These are phyloP conservation scores for Himalopsyche anomala DNA, from an alignment of 2,888 invertebrate species.

Conservation along the genomic window DNA sequence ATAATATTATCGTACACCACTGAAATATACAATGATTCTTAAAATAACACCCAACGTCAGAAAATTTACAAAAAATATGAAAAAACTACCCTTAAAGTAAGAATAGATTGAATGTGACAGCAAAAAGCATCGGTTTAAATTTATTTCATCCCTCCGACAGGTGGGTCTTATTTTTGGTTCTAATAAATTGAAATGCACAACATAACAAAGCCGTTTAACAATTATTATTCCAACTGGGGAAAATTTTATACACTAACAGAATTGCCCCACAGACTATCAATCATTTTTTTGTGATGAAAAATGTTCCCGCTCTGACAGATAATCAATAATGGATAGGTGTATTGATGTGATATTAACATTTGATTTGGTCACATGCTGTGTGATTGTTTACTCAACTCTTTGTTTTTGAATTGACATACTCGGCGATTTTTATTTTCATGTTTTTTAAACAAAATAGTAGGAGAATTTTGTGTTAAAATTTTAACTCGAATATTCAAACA, in stretches of 20 bases:
- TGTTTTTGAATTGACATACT: constrained; percentile 13
- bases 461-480: too few species aligned
- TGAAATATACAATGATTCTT: too few species aligned
- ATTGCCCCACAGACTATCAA: not conserved
- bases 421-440: not conserved
- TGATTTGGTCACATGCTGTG: constrained; percentile 29
- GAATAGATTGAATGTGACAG: not conserved
- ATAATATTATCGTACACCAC: too few species aligned
- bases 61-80: too few species aligned
- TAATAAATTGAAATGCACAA: constrained; percentile 34
- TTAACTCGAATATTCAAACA: too few species aligned
- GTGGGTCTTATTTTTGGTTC: constrained; percentile 12
- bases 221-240: constrained; percentile 34
- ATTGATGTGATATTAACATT: constrained; percentile 38
- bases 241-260: constrained; percentile 8
- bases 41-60: too few species aligned
- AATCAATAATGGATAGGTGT: constrained; percentile 33
- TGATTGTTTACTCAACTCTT: not conserved
- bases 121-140: constrained; percentile 27
- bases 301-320: constrained; percentile 8
- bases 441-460: too few species aligned
- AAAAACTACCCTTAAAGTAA: not conserved
- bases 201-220: not conserved
- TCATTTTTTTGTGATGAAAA: constrained; percentile 20
- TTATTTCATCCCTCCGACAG: constrained; percentile 34